Evolutionary conservation across 1,140 invertebrate genomes (phyloP).

Genomic region (Drosophila repletoides): DNA sequence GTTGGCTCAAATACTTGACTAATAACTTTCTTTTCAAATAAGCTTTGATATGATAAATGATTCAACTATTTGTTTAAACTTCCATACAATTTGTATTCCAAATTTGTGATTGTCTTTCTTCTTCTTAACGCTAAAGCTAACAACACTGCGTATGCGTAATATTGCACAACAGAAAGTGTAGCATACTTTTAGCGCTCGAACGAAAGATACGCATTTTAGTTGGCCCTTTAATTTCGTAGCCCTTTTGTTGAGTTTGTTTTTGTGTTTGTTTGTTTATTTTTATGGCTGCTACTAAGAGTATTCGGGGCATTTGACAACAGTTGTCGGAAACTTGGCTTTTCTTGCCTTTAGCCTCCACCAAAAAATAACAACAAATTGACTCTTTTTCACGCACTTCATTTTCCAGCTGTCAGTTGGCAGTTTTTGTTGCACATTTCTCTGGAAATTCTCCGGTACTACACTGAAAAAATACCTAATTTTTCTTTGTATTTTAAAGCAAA

Average conservation of each 20-base stretch:
- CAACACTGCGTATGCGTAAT: conserved; percentile 39
- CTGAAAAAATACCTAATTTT: no score
- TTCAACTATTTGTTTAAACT: no score
- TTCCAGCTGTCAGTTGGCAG: conserved; percentile 22
- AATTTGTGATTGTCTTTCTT: no score
- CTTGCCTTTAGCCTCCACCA: conserved; percentile 20
- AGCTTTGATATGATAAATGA: no score
- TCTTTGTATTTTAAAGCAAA: no score
- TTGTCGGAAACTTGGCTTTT: conserved; percentile 65
- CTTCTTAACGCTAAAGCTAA: not conserved
- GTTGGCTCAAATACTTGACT: conserved; percentile 3
- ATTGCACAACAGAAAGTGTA: conserved; percentile 1
- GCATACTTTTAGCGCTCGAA: conserved; percentile 39
- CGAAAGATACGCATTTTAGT: not conserved
- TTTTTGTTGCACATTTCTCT: conserved; percentile 27
- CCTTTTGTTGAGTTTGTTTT: conserved; percentile 16
- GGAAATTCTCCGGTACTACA: no score
- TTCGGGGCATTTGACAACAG: conserved; percentile 37
- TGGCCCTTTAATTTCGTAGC: not conserved
- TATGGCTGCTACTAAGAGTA: conserved; percentile 22
- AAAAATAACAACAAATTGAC: conserved; percentile 45
- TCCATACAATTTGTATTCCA: no score
- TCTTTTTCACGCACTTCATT: conserved; percentile 62
- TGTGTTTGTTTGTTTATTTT: conserved; percentile 21
- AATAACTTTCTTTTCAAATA: not conserved